Base-by-base conservation (phyloP, 2,888 invertebrate species). In the Philhelius pedissequus region DNA sequence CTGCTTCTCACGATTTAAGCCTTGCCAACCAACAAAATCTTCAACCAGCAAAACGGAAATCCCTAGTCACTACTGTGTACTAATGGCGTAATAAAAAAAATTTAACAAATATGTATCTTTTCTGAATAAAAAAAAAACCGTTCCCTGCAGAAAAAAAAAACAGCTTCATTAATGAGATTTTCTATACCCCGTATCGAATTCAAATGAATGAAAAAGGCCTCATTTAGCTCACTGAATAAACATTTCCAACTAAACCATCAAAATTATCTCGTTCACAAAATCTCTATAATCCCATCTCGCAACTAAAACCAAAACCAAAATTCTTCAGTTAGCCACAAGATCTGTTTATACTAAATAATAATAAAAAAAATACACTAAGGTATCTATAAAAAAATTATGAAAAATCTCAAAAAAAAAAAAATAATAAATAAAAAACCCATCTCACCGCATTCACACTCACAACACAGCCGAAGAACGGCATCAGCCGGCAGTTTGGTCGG, bases 241-340 rank as follows among this genome's bases (percentile, higher is more conserved):
- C 68, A 73, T 78, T 83, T 83, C 82, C 83, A 73, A 58, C 78
- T 83, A 78, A 78, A 79, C 48, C 64, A 71, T 73, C 82, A 54
- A 22, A 50, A n/a, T 66, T 83, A 83, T 79, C 83, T 54, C 35
- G 3, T 18, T 62, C 56, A 54, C 30, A 74, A 75, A 70, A 80
- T 75, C 80, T 75, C 43, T 60, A 43, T 40, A 78, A 73, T 66
- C 32, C 18, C 20, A 32, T 66, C 32, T n/a, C 20, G 20, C 3
- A 52, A 27, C 9, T 8, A 15, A 15, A 30, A n/a, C 8, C 8
- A n/a, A 52, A 52, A 52, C 15, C 11, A 64, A n/a, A 54, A 71
- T 78, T 78, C 56, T 48, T 73, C 9, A 54, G 35, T 8, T 52
- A 74, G 60, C 74, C 66, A 54, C 45, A 71, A 52, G 40, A 73